Base-by-base conservation (phyloP, 2,888 invertebrate species). In the Amblyteles armatorius region DNA sequence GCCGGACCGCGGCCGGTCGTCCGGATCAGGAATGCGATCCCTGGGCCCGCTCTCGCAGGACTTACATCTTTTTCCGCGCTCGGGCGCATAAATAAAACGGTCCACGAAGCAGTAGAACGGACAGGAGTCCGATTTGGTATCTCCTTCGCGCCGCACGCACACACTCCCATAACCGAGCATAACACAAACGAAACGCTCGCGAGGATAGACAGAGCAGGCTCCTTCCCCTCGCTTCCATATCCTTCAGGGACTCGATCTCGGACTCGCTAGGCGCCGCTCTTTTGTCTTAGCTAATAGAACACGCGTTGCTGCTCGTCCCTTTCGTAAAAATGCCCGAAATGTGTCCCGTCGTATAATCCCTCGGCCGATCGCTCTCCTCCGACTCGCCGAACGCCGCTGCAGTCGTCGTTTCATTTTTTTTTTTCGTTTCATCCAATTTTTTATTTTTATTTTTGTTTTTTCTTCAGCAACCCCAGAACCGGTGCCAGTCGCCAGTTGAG, bases 211-310 rank as follows among this genome's bases (percentile, higher is more conserved):
- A 4, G 22, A 13, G 40, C 11, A 11, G 11, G 40, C 40, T 68
- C 52, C 19, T 36, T 63, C 63, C 63, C 36, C 22, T 13, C 50
- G 26, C 55, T 36, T 44, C 52, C 67, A 4, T 50, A 50, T 48
- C 48, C 48, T 36, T 77, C 55, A n/a, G 36, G 65, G 67, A 40
- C 57, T 44, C 57, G 26, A 19, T 19, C 55, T 57, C 44, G 82
- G 76, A 82, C 90, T 91, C 90, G 44, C 92, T 93, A 93, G 92
- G 93, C 93, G 93, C 93, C 93, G 93, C 92, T 93, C 93, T 93
- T 93, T 93, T 93, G 93, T 93, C 93, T 93, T 92, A 93, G 88
- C 92, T 93, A 93, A 93, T 93, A 92, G 92, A 93, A 93, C 93
- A 93, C 92, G 92, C 92, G 93, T 93, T 93, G 92, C 91, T 91